Base-by-base conservation (phyloP, 2,113 vertebrate genomes). In the Pyxicephalus adspersus region DNA sequence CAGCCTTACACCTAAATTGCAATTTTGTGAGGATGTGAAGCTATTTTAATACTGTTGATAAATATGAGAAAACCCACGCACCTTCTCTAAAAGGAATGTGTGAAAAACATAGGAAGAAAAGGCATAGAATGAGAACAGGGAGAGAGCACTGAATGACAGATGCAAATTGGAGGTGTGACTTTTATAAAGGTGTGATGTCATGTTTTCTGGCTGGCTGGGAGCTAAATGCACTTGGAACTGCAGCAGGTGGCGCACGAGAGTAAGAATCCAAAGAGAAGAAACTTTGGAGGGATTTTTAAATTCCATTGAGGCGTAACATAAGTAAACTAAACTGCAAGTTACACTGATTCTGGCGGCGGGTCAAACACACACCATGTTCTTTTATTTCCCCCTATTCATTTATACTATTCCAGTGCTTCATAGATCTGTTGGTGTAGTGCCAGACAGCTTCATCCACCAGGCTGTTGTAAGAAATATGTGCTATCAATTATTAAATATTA, bases 191-290 rank as follows among this genome's bases (percentile, higher is more conserved):
- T 64, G 65, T 77, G 76, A 78, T 78, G 76, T 78, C 50, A 78
- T 78, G 51, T 55, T 67, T 73, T 54, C 31, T 54, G n/a, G 22
- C 34, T 54, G 0, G 63, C 16, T 52, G 18, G 13, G 19, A 64
- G 61, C 23, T 7, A 22, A 60, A 16, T 23, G 25, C 28, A 28
- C 13, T 52, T 23, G n/a, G n/a, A 34, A 22, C 19, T 57, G 22
- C 76, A 77, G 76, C 64, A 78, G 76, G 52, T 78, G 75, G 75
- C 23, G 63, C 61, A 19, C 66, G 28, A 66, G 50, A 78, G 64
- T 31, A 38, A 78, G 51, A 11, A 52, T 78, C 31, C 45, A 55
- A 9, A 20, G 13, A 22, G 31, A 28, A 38, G 9, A 20, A 4
- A 64, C 18, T 8, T n/a, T 51, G 51, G 76, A 77, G 76, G 51